Conservation (phyloP, 2,888 invertebrate genomes). For the Mechanitis messenoides region DNA sequence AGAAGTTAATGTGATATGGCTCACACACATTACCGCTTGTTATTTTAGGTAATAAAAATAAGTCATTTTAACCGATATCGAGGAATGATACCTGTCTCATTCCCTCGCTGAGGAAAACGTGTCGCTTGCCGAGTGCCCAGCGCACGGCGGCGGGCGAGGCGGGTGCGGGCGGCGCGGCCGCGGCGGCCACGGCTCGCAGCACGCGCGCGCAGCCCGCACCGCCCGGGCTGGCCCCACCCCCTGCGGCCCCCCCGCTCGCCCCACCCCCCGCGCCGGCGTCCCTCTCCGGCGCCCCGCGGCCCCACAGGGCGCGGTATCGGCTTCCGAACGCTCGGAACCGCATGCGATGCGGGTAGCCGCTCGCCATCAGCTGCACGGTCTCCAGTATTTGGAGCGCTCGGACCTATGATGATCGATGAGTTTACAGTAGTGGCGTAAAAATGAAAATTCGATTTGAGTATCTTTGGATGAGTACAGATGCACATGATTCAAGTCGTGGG, state of each 20-base stretch:
- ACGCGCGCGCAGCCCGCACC: slow-evolving; percentile 79
- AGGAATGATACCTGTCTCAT: slow-evolving; percentile 83
- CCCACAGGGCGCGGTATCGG: slow-evolving; percentile 89
- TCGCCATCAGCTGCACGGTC: slow-evolving; percentile 96
- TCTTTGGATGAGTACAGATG: neutral
- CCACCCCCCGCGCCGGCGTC: slow-evolving; percentile 41
- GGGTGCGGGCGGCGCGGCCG: slow-evolving; percentile 86
- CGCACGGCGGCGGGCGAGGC: slow-evolving; percentile 79
- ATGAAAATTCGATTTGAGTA: neutral
- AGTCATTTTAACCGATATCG: too few species aligned
- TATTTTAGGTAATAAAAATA: too few species aligned
- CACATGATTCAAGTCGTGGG: slow-evolving; percentile 64
- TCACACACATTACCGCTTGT: too few species aligned
- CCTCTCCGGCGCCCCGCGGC: slow-evolving; percentile 87
- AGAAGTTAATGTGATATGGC: too few species aligned
- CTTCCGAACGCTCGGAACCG: slow-evolving; percentile 93
- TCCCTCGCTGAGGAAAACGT: slow-evolving; percentile 95
- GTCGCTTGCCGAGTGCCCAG: slow-evolving; percentile 94
- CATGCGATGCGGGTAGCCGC: slow-evolving; percentile 96
- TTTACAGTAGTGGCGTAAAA: slow-evolving; percentile 53
- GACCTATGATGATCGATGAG: slow-evolving; percentile 63
- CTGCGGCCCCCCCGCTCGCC: slow-evolving; percentile 72
- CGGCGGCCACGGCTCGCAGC: slow-evolving; percentile 87
- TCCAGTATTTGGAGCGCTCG: slow-evolving; percentile 93
- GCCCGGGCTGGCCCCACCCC: slow-evolving; percentile 66